Evolutionary conservation across 1,140 invertebrate species (phyloP).

Genomic region (Diorhabda elongata): DNA sequence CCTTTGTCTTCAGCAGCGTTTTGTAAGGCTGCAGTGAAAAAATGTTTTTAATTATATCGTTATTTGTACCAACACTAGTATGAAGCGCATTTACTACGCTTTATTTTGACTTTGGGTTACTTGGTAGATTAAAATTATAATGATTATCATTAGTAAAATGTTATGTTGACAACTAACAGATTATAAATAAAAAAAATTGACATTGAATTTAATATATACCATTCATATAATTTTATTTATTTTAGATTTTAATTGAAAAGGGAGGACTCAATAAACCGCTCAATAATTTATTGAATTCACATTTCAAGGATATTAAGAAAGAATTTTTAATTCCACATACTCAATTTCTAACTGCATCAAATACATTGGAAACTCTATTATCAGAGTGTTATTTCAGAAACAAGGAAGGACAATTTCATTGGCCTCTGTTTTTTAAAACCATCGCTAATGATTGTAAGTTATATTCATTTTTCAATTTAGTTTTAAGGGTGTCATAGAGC

Average conservation of each 20-base stretch:
- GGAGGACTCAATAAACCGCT: constrained; percentile 43
- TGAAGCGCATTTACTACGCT: no score
- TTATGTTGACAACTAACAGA: no score
- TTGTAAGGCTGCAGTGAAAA: no score
- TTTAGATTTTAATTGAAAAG: constrained; percentile 73
- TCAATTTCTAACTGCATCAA: constrained; percentile 37
- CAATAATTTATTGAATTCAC: constrained; percentile 32
- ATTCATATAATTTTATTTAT: constrained; percentile 23
- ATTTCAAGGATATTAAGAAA: constrained; percentile 36
- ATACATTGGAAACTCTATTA: constrained; percentile 36
- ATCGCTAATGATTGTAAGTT: constrained; percentile 36
- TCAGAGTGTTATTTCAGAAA: constrained; percentile 39
- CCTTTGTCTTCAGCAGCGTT: no score
- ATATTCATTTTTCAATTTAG: not conserved
- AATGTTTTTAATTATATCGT: no score
- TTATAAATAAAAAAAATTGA: no score
- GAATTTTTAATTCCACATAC: constrained; percentile 35
- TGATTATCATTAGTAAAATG: no score
- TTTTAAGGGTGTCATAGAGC: no score
- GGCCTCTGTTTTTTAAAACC: constrained; percentile 37
- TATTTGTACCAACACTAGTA: no score
- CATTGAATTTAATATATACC: no score
- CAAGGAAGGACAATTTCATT: constrained; percentile 36
- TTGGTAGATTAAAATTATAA: no score
- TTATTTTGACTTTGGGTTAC: no score